Conservation (phyloP, 1,140 invertebrate species). For the Medauroidea extradentata region DNA sequence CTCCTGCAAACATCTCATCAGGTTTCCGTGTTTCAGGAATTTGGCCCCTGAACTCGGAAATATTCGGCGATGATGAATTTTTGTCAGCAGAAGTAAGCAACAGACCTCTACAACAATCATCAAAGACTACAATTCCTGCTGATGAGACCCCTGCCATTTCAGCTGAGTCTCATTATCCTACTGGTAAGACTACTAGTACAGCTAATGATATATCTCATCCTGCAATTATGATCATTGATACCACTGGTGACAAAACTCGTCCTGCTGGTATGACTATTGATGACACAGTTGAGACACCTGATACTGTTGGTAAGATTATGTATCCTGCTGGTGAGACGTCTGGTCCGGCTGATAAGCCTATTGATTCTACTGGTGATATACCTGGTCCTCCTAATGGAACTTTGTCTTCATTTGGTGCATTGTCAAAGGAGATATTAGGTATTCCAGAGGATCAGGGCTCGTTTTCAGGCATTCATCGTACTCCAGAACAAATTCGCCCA, state of each 20-base stretch:
- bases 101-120: slow-evolving; percentile 19
- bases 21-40: slow-evolving; percentile 34
- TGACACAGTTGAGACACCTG: too few relatives aligned
- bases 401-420: not conserved
- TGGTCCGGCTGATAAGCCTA: too few relatives aligned
- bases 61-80: slow-evolving; percentile 39
- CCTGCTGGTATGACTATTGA: not conserved
- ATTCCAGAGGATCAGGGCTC: not conserved
- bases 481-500: not conserved
- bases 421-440: not conserved
- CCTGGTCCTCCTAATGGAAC: not conserved
- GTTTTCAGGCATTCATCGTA: not conserved
- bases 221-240: not conserved
- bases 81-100: slow-evolving; percentile 35
- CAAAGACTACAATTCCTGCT: not conserved
- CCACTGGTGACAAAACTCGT: not conserved
- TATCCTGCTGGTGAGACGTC: too few relatives aligned
- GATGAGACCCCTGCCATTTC: too few relatives aligned
- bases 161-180: too few relatives aligned
- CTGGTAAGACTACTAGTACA: not conserved
- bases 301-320: too few relatives aligned
- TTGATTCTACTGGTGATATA: too few relatives aligned
- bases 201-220: not conserved
- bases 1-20: slow-evolving; percentile 31
- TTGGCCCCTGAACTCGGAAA: slow-evolving; percentile 33